These are phyloP conservation scores for Pseudomyrmex flavicornis DNA, from an alignment of 1,140 invertebrate species.

Conservation along the genomic window DNA sequence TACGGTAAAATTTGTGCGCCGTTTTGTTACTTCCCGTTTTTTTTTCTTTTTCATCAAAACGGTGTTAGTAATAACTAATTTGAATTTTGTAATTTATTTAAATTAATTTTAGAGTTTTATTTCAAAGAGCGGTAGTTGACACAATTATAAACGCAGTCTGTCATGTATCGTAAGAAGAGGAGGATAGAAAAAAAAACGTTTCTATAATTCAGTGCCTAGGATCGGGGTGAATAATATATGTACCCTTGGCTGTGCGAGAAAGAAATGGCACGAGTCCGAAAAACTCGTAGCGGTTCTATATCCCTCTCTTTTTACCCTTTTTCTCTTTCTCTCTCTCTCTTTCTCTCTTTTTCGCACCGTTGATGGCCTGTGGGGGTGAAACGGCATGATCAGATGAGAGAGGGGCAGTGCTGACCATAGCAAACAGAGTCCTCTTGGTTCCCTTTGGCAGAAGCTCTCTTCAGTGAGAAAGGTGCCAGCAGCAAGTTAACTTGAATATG, in stretches of 20 bases:
- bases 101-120: not conserved
- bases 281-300: constrained; percentile 56
- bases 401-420: constrained; percentile 80
- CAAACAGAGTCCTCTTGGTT: constrained; percentile 77
- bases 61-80: not conserved
- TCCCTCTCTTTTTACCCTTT: constrained; percentile 36
- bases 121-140: constrained; percentile 14
- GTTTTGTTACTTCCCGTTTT: too few relatives aligned
- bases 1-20: too few relatives aligned
- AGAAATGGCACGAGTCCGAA: constrained; percentile 58
- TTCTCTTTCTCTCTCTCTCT: constrained; percentile 12
- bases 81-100: not conserved
- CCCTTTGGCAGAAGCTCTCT: constrained; percentile 35
- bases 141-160: constrained; percentile 77
- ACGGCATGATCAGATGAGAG: constrained; percentile 71
- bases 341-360: constrained; percentile 34
- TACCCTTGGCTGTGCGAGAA: constrained; percentile 76
- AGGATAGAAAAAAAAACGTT: constrained; percentile 66
- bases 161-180: constrained; percentile 51
- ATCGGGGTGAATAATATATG: constrained; percentile 83
- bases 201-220: constrained; percentile 81
- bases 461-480: constrained; percentile 81
- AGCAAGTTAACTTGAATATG: constrained; percentile 74
- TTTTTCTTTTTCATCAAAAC: too few relatives aligned
- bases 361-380: constrained; percentile 69